phyloP scores from a whole-genome alignment of 2,888 invertebrate species.

The Celastrina argiolus region DNA sequence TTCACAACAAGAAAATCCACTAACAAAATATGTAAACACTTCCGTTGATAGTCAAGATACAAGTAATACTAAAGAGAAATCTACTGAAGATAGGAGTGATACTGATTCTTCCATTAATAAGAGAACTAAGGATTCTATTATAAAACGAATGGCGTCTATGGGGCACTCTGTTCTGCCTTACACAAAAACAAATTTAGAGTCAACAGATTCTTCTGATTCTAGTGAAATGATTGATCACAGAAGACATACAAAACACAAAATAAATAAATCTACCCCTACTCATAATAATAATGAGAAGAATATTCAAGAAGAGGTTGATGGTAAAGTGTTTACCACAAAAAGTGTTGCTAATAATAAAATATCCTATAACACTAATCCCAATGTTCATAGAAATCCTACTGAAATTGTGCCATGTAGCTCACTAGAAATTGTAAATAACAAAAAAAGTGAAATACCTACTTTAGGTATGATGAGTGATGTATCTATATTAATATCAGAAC shows the following conservation, averaged over 20 bases:
- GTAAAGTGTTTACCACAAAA: constrained; percentile 31
- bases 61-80: constrained; percentile 29
- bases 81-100: constrained; percentile 46
- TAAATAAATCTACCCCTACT: constrained; percentile 42
- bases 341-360: background rate
- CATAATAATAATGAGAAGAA: constrained; percentile 42
- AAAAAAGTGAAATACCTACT: constrained; percentile 35
- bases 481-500: constrained; percentile 55
- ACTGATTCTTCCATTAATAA: constrained; percentile 56
- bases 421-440: constrained; percentile 37
- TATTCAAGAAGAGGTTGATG: constrained; percentile 36
- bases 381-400: constrained; percentile 24
- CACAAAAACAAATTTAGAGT: constrained; percentile 39
- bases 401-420: constrained; percentile 47
- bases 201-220: constrained; percentile 61
- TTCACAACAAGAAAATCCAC: constrained; percentile 35
- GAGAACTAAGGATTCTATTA: constrained; percentile 59
- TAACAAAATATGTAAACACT: constrained; percentile 3
- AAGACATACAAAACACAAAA: constrained; percentile 51
- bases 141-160: constrained; percentile 66
- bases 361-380: background rate
- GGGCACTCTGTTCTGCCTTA: constrained; percentile 64
- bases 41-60: constrained; percentile 18
- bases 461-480: constrained; percentile 43
- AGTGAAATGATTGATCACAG: constrained; percentile 43